phyloP scores from a whole-genome alignment of 1,140 invertebrate genomes.

The Ostrea edulis region DNA sequence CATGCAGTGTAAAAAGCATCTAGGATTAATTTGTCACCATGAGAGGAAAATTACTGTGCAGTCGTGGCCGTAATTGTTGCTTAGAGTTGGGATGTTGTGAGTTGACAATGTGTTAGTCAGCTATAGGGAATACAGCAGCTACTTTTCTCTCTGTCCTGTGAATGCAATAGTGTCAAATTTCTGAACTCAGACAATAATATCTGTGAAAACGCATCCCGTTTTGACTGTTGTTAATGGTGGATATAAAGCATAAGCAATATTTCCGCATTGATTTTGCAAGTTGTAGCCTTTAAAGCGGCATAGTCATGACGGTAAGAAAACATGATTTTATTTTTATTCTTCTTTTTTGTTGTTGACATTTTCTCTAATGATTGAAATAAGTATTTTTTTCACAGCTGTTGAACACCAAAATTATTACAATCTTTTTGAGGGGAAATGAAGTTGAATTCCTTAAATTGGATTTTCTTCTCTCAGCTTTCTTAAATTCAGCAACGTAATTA shows the following conservation, averaged over 20 bases:
- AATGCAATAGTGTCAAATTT: not conserved
- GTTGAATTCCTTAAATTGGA: not conserved
- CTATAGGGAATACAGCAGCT: not conserved
- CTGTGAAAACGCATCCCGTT: conserved; percentile 18
- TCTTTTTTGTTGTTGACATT: not conserved
- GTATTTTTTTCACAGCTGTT: not conserved
- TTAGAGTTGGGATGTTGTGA: not conserved
- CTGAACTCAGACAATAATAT: conserved; percentile 24
- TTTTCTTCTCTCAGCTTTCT: too few species aligned
- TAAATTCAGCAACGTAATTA: too few species aligned
- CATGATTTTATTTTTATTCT: not conserved
- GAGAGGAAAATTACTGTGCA: not conserved
- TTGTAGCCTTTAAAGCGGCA: not conserved
- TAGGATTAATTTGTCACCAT: conserved; percentile 29
- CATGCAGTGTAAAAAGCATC: conserved; percentile 18
- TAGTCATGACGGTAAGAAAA: conserved; percentile 10
- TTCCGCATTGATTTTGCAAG: conserved; percentile 8
- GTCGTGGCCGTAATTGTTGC: not conserved
- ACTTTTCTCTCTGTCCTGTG: not conserved
- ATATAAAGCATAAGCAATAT: not conserved
- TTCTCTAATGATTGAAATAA: not conserved
- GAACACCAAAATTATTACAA: not conserved
- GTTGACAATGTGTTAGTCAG: conserved; percentile 3
- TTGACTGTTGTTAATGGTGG: not conserved
- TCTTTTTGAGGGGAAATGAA: too few species aligned